phyloP scores from a whole-genome alignment of 2,797 vertebrate species.

The Pantherophis vulpinus region DNA sequence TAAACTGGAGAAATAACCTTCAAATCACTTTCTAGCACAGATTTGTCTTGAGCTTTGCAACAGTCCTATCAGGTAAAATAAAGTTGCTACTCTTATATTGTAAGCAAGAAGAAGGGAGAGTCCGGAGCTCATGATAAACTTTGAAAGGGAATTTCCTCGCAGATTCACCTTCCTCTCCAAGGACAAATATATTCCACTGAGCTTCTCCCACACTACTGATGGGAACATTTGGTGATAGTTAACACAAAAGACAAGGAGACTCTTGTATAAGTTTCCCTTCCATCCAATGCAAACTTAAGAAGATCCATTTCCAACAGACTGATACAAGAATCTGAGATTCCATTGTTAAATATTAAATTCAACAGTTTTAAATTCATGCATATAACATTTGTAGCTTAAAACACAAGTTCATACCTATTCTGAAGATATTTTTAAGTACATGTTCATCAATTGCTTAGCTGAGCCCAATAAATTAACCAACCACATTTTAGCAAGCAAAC shows the following conservation, averaged over 20 bases:
- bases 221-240: neutral
- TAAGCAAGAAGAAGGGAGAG: neutral
- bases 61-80: neutral
- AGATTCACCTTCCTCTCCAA: neutral
- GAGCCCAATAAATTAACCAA: neutral
- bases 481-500: neutral
- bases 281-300: neutral
- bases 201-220: no score
- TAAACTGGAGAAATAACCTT: neutral
- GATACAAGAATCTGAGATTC: neutral
- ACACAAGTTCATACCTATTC: neutral
- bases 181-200: neutral
- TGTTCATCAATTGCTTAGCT: neutral
- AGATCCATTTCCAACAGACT: neutral
- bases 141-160: neutral
- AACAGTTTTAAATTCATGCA: neutral
- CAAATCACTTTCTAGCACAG: neutral
- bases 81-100: neutral
- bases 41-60: neutral
- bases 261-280: neutral
- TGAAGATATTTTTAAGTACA: neutral
- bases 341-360: neutral
- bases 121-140: neutral
- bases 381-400: neutral
- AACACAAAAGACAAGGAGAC: neutral